Base-by-base conservation (phyloP, 2,888 invertebrate genomes). In the Nomada goodeniana region DNA sequence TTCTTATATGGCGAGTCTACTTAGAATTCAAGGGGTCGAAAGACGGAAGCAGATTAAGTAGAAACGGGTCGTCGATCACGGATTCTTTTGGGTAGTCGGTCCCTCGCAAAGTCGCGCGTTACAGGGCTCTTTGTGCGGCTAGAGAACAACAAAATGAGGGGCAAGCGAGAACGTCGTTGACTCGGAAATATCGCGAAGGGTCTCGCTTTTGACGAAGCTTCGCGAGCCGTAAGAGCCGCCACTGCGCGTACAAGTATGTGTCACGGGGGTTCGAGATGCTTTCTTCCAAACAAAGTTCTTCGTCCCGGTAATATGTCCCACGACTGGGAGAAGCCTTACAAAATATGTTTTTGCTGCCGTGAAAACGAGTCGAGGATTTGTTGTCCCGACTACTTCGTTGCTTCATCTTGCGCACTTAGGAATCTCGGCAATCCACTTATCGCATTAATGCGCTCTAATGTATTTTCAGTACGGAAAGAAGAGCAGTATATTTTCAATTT, bases 181-280 rank as follows among this genome's bases (percentile, higher is more conserved):
- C 86, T 86, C 85, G 82, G 80, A 88, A 88, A 85, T 81, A 82
- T 83, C 83, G 73, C 83, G 70, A 75, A 83, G 86, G 85, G 77
- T 85, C 72, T 79, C 88, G 86, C 86, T 85, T 88, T 82, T 88
- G 81, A 88, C 82, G 74, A 76, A 85, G 69, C 69, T 57, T 67
- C 83, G 55, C 76, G 63, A 78, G 76, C 69, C 81, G 81, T 84
- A 80, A 88, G 85, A 75, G 82, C 78, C 82, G 64, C 84, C 82
- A 77, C 75, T 59, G 80, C 72, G 64, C 26, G 69, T 59, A 57
- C 73, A 60, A 73, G 74, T 71, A 69, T 71, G 70, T 52, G 74
- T 78, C 82, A 70, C 84, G 73, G 68, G 78, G 84, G 82, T 71
- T 84, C 78, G 75, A 26, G 36, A 36, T 42, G 55, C 64, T 71